Evolutionary conservation across 2,113 vertebrate genomes (phyloP), one percentile per base, ranked within the genome.

Genomic region (Alethe castanea): DNA sequence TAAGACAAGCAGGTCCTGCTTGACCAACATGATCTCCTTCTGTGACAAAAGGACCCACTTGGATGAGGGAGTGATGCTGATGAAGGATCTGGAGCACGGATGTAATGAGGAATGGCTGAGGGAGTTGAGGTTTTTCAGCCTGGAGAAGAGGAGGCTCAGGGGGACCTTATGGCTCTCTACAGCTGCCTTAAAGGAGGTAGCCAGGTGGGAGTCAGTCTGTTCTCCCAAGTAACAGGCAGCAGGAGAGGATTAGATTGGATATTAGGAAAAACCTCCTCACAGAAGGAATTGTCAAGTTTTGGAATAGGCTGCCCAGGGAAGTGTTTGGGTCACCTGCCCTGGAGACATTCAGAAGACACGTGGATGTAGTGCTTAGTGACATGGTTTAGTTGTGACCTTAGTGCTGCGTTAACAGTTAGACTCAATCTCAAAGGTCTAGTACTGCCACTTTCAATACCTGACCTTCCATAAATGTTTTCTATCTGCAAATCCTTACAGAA

Each of bases 311-410:
- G 19, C 5, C 24, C 19, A 48, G 29, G 35, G 24, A 40, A n/a
- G n/a, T 54, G 8, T 16, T 45, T 62, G n/a, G 8, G 47, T 54
- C 19, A 25, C 24, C n/a, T 86, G 26, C 64, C 40, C 48, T 47
- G 11, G 24, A 14, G 40, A 10, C 0, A 0, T 35, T 64, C 40
- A 48, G 20, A 79, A 56, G 57, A 17, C 40, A 13, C 1, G 0
- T 25, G 19, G 29, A 29, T 53, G 7, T 54, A 61, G 19, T 56
- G 56, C 17, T 87, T 56, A 56, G 35, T 71, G 48, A 12, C 7
- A 4, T 26, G 20, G 25, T 56, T 54, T 71, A 31, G 35, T 64
- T 79, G 29, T 62, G 25, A 25, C 29, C 11, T 42, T 31, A 56
- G 25, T 42, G 20, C 57, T 71, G 35, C 29, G 20, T 40, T 48